Evolutionary conservation across 2,113 vertebrate genomes (phyloP).

Genomic region (Perccottus glenii): DNA sequence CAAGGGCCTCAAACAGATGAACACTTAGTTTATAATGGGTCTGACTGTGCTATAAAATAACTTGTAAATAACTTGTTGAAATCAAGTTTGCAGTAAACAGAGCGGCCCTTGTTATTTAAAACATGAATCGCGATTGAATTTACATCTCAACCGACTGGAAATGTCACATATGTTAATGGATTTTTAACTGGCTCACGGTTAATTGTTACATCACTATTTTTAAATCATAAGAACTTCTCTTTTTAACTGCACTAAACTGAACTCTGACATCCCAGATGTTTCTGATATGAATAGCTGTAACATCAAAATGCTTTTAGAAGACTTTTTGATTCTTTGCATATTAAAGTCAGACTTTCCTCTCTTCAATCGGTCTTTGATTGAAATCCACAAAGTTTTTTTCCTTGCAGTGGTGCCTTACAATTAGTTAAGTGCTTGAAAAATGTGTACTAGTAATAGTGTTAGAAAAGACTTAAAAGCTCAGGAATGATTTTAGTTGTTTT

Average conservation of each 20-base stretch:
- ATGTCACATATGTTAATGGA: too few relatives aligned
- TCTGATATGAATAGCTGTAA: background rate
- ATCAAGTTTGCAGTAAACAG: too few relatives aligned
- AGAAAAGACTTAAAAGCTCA: background rate
- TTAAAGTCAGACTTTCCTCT: constrained; percentile 6
- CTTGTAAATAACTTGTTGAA: too few relatives aligned
- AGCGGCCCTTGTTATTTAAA: too few relatives aligned
- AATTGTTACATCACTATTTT: background rate
- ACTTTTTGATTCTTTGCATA: constrained; percentile 7
- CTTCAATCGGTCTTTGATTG: constrained; percentile 3
- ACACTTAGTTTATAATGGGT: too few relatives aligned
- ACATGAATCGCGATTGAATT: too few relatives aligned
- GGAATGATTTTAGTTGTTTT: too few relatives aligned
- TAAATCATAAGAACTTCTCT: background rate
- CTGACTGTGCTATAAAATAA: too few relatives aligned
- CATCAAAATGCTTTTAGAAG: background rate
- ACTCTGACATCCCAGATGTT: background rate
- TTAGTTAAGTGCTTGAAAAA: background rate
- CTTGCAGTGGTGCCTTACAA: constrained; percentile 7
- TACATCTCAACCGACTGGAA: too few relatives aligned
- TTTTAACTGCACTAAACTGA: background rate
- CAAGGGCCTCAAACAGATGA: too few relatives aligned
- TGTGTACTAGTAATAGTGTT: background rate
- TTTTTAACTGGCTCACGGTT: too few relatives aligned
- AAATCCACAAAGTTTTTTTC: constrained; percentile 6